Evolutionary conservation across 2,888 invertebrate species (phyloP).

Genomic region (Steromphala cineraria): DNA sequence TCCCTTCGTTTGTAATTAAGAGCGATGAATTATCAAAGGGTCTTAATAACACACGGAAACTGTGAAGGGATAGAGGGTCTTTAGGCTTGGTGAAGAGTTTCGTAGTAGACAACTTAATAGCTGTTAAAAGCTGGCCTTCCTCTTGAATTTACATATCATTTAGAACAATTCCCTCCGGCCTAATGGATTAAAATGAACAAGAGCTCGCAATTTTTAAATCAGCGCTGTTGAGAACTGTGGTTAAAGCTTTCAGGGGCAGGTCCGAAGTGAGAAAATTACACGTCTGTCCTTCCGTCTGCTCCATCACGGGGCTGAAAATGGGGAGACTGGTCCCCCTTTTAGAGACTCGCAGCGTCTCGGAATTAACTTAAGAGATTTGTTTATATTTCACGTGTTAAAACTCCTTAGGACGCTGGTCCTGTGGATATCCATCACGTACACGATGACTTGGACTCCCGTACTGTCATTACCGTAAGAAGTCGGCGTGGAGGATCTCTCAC

Average conservation of each 20-base stretch:
- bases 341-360: background rate
- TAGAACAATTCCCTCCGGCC: conserved; percentile 18
- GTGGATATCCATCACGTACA: conserved; percentile 11
- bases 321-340: background rate
- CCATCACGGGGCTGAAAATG: conserved; percentile 14
- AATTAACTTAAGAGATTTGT: conserved; percentile 29
- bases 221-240: conserved; percentile 12
- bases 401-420: conserved; percentile 3
- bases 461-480: no score
- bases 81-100: no score
- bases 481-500: conserved; percentile 1
- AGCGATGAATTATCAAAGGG: background rate
- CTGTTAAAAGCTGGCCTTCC: background rate
- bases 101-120: background rate
- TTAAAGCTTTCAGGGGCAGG: conserved; percentile 1
- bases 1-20: background rate
- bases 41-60: background rate
- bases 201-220: conserved; percentile 28
- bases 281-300: background rate
- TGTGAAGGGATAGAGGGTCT: no score
- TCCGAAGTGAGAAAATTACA: conserved; percentile 19
- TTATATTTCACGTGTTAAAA: conserved; percentile 29
- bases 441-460: background rate
- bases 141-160: conserved; percentile 28
- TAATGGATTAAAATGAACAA: conserved; percentile 27